These are phyloP conservation scores for Drosophila pectinifera DNA, from an alignment of 1,140 invertebrate genomes.

Conservation along the genomic window DNA sequence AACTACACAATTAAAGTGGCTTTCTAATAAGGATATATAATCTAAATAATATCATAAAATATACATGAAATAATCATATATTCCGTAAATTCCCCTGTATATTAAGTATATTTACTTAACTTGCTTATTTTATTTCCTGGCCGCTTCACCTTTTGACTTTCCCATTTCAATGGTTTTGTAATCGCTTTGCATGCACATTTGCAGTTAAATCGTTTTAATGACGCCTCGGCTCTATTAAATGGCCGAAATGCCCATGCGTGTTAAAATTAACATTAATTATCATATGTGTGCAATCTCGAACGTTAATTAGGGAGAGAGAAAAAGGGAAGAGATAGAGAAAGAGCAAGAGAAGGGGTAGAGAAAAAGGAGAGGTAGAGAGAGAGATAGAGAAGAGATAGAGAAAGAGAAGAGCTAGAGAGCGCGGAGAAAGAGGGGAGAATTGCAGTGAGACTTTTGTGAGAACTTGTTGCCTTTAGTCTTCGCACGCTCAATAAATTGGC, in stretches of 20 bases:
- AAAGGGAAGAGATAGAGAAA: too few species aligned
- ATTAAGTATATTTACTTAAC: neutral
- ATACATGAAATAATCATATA: too few species aligned
- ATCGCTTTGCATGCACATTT: constrained; percentile 15
- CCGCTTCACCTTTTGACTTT: constrained; percentile 19
- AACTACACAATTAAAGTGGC: too few species aligned
- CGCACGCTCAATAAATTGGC: constrained; percentile 47
- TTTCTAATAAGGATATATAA: too few species aligned
- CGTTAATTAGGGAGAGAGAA: neutral
- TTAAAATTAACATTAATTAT: constrained; percentile 48
- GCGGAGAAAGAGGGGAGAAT: neutral
- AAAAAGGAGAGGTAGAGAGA: neutral
- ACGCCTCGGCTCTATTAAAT: constrained; percentile 32
- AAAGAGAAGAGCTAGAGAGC: too few species aligned
- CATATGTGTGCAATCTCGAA: constrained; percentile 1
- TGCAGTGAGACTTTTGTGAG: constrained; percentile 30
- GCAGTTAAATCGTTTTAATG: constrained; percentile 44
- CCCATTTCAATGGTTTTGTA: constrained; percentile 20
- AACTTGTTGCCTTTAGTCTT: constrained; percentile 53
- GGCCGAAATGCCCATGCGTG: constrained; percentile 35
- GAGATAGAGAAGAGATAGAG: too few species aligned
- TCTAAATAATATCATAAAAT: too few species aligned
- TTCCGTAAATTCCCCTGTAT: too few species aligned
- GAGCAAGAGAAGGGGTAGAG: too few species aligned
- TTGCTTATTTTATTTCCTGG: too few species aligned